phyloP scores from a whole-genome alignment of 2,888 invertebrate species.

The Gari tellinella region DNA sequence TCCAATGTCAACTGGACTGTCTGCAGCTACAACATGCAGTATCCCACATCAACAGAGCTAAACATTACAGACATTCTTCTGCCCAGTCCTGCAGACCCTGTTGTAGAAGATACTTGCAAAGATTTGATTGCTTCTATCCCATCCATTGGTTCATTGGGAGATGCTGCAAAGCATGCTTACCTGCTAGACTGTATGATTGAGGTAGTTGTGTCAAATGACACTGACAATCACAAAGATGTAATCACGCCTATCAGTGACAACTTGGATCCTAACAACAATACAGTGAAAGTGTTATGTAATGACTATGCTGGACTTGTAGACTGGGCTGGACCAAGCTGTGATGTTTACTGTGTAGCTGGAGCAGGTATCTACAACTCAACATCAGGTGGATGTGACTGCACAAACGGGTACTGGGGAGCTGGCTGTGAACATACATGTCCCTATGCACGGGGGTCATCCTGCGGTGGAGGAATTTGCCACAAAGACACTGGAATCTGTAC shows the following conservation, averaged over 20 bases:
- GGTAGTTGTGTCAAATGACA: neutral
- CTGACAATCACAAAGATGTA: conserved; percentile 12
- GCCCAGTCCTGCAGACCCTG: conserved; percentile 1
- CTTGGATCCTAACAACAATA: conserved; percentile 31
- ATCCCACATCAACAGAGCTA: conserved; percentile 12
- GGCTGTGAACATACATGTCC: conserved; percentile 62
- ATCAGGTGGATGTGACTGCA: conserved; percentile 59
- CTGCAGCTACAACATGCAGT: conserved; percentile 51
- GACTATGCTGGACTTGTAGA: conserved; percentile 9
- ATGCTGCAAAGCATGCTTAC: conserved; percentile 9
- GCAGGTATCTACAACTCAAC: conserved; percentile 27
- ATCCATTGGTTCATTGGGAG: conserved; percentile 3
- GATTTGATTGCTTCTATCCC: conserved; percentile 15
- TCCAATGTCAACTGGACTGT: conserved; percentile 56
- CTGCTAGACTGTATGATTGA: conserved; percentile 22
- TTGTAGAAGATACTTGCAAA: conserved; percentile 14
- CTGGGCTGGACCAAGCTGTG: conserved; percentile 60
- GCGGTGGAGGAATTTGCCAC: conserved; percentile 67
- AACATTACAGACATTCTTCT: conserved; percentile 19
- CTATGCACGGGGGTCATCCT: conserved; percentile 40
- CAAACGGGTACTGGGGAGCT: conserved; percentile 62
- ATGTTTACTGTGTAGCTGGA: conserved; percentile 51
- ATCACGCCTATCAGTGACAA: conserved; percentile 28
- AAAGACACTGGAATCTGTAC: conserved; percentile 55
- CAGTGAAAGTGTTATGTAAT: conserved; percentile 27